These are phyloP conservation scores for Xiphophorus birchmanni DNA, from an alignment of 2,797 vertebrate genomes.

Conservation along the genomic window DNA sequence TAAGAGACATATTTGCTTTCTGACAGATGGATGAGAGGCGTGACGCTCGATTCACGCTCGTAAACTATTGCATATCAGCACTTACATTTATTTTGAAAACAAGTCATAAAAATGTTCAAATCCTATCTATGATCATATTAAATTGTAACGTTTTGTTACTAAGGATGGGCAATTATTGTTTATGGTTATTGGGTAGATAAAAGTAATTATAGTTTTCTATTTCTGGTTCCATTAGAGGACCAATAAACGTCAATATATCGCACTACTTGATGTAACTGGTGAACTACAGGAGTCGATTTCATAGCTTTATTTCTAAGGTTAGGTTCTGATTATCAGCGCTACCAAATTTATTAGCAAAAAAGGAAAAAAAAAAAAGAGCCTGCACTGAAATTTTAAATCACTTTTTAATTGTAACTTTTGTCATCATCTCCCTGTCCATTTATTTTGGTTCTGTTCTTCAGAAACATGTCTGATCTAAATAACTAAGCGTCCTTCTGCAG, in stretches of 20 bases:
- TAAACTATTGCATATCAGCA: background rate
- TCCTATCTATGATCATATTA: background rate
- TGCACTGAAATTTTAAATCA: background rate
- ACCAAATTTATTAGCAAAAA: background rate
- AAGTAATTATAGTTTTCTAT: background rate
- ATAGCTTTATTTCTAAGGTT: background rate
- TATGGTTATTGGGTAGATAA: background rate
- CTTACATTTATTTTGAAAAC: background rate
- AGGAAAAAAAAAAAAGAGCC: background rate
- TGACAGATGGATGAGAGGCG: background rate
- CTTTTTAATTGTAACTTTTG: background rate
- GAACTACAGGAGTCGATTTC: background rate
- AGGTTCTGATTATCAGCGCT: background rate
- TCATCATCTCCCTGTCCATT: background rate
- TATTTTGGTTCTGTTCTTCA: background rate
- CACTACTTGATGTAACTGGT: background rate
- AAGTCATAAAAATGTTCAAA: background rate
- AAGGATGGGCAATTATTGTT: background rate
- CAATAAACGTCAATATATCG: background rate
- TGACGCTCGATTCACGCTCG: background rate
- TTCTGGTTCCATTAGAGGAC: background rate
- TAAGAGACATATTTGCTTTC: constrained; percentile 15
- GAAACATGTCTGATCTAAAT: background rate
- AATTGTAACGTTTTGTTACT: background rate
- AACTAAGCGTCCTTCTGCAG: background rate